phyloP scores from a whole-genome alignment of 2,113 vertebrate genomes.

The Crotalus horridus region DNA sequence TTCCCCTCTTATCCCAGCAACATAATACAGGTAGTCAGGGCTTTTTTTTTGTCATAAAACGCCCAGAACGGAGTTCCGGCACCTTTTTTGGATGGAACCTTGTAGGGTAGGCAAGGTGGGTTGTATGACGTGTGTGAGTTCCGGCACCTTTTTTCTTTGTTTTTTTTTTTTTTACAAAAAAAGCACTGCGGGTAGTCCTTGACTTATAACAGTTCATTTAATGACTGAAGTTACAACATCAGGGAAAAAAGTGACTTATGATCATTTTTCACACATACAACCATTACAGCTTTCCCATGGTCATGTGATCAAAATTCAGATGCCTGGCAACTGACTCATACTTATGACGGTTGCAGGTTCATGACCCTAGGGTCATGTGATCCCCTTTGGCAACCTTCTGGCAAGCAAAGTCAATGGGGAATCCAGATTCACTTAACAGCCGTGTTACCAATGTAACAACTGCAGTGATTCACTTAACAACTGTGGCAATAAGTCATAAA shows the following conservation, averaged over 20 bases:
- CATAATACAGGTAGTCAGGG: not conserved
- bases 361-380: too few relatives aligned
- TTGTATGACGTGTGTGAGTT: too few relatives aligned
- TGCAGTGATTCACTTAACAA: not conserved
- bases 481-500: not conserved
- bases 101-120: too few relatives aligned
- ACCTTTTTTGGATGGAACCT: too few relatives aligned
- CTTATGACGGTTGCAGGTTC: too few relatives aligned
- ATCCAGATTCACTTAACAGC: not conserved
- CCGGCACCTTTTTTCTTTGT: too few relatives aligned
- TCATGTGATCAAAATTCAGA: not conserved
- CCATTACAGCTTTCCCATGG: not conserved
- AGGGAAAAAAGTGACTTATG: not conserved
- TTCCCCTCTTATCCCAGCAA: conserved; percentile 13
- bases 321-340: not conserved
- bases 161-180: too few relatives aligned
- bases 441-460: not conserved
- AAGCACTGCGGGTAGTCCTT: not conserved
- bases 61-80: too few relatives aligned
- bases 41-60: too few relatives aligned
- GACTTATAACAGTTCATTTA: not conserved
- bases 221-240: not conserved
- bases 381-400: not conserved
- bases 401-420: not conserved
- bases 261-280: not conserved